A percentile compares a stretch with the other conserved stretches of the same genome.
Evolutionary conservation across 2,888 invertebrate genomes (phyloP).

Genomic region (Strigamia transsilvanica): DNA sequence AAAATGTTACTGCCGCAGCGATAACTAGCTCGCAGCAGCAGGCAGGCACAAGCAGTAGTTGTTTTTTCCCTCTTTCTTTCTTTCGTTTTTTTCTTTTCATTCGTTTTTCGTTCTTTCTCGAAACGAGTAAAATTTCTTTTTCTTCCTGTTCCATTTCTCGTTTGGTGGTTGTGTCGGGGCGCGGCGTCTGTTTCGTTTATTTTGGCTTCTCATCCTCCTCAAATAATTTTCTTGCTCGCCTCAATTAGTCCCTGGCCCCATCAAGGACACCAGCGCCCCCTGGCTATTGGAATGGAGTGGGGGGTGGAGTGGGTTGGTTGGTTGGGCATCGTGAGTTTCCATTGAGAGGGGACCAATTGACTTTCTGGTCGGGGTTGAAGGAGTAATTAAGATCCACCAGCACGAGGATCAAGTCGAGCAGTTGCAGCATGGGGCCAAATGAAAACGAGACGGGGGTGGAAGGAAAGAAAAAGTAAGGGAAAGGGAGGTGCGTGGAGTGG

Average conservation of each 20-base stretch:
- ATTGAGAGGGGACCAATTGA: constrained; percentile 49
- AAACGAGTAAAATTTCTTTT: constrained; percentile 34
- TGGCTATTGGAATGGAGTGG: constrained; percentile 31
- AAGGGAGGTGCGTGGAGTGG: constrained; percentile 31
- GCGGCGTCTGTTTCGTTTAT: constrained; percentile 49
- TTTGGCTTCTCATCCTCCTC: constrained; percentile 49
- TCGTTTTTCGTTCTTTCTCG: neutral
- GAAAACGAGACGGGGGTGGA: constrained; percentile 45
- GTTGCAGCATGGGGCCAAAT: constrained; percentile 43
- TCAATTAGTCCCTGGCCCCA: constrained; percentile 49
- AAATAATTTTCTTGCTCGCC: constrained; percentile 49
- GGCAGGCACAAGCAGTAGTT: neutral
- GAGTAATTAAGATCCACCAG: constrained; percentile 44
- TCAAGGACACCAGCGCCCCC: constrained; percentile 46
- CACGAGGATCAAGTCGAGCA: constrained; percentile 28
- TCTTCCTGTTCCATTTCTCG: constrained; percentile 43
- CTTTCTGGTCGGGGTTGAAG: constrained; percentile 49
- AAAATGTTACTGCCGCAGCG: neutral
- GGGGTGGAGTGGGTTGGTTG: constrained; percentile 34
- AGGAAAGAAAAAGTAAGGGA: constrained; percentile 43
- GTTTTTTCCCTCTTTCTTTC: neutral
- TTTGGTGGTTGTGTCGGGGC: constrained; percentile 33
- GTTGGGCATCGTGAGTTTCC: constrained; percentile 35
- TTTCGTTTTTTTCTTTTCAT: constrained; percentile 36
- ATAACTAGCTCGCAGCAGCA: constrained; percentile 31